A percentile compares a stretch with the other conserved stretches of the same genome.
These are phyloP conservation scores for Vultur gryphus DNA, from an alignment of 2,797 vertebrate species.

Conservation along the genomic window DNA sequence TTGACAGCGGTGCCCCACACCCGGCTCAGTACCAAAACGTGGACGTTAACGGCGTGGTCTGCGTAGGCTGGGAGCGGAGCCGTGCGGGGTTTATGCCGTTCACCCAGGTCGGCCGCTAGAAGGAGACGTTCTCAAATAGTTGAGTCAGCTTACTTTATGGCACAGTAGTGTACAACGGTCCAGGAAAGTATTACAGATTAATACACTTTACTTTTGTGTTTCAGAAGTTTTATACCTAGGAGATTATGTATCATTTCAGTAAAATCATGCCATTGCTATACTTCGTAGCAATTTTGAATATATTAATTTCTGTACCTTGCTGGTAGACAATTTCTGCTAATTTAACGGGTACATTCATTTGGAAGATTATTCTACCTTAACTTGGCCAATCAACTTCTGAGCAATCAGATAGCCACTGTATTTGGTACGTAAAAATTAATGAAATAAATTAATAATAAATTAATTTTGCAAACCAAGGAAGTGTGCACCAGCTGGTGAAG, in stretches of 20 bases:
- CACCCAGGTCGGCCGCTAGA: no score
- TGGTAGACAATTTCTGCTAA: no score
- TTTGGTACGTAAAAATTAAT: neutral
- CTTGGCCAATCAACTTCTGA: neutral
- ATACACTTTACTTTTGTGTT: no score
- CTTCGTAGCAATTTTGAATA: fast-evolving
- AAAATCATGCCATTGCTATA: fast-evolving
- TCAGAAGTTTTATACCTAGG: neutral
- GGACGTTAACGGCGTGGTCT: no score
- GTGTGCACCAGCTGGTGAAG: neutral
- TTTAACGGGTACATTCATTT: neutral
- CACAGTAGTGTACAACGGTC: fast-evolving
- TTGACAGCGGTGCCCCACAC: no score
- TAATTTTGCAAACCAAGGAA: neutral
- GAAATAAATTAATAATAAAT: neutral
- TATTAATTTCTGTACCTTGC: neutral
- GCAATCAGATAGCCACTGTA: neutral
- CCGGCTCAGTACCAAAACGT: no score
- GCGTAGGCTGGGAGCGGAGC: no score
- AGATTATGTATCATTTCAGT: fast-evolving
- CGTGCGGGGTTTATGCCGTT: no score
- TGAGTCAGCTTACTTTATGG: fast-evolving
- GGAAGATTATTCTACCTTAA: neutral
- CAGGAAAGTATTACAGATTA: fast-evolving
- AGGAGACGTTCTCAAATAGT: neutral